Conservation (phyloP, 2,113 vertebrate genomes). For the Spea multiplicata region DNA sequence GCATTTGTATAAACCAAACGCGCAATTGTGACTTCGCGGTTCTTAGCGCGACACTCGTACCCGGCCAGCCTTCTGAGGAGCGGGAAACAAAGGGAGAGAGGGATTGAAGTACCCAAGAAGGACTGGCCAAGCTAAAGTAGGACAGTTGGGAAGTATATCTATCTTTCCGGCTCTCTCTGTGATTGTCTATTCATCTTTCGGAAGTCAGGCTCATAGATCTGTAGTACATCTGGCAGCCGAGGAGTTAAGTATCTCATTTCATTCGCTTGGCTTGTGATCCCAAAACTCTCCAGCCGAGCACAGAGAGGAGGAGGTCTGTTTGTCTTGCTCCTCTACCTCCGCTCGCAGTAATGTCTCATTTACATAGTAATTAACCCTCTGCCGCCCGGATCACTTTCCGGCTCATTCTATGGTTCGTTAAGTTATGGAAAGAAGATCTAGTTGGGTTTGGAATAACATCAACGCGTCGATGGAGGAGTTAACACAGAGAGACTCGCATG, state of each 20-base stretch:
- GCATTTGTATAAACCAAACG: no score
- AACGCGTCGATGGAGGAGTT: no score
- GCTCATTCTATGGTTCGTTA: not conserved
- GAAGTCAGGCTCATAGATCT: not conserved
- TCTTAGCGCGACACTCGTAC: no score
- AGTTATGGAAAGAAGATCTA: no score
- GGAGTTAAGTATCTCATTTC: not conserved
- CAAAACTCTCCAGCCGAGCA: conserved; percentile 6
- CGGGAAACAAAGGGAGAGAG: no score
- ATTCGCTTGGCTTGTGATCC: conserved; percentile 7
- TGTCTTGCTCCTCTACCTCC: conserved; percentile 14
- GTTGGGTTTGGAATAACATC: no score
- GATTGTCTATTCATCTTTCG: not conserved
- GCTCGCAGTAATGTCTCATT: conserved; percentile 9
- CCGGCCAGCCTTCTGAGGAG: no score
- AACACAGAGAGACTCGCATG: no score
- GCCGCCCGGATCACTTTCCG: not conserved
- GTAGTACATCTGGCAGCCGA: not conserved
- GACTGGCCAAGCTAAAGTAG: no score
- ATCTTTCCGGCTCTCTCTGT: not conserved
- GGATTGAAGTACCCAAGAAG: no score
- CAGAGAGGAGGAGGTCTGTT: conserved; percentile 27
- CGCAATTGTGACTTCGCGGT: no score
- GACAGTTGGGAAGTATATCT: not conserved
- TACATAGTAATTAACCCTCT: conserved; percentile 28